Evolutionary conservation across 2,797 vertebrate genomes (phyloP), one percentile per base, ranked within the genome.

Genomic region (Distichodus sexfasciatus): DNA sequence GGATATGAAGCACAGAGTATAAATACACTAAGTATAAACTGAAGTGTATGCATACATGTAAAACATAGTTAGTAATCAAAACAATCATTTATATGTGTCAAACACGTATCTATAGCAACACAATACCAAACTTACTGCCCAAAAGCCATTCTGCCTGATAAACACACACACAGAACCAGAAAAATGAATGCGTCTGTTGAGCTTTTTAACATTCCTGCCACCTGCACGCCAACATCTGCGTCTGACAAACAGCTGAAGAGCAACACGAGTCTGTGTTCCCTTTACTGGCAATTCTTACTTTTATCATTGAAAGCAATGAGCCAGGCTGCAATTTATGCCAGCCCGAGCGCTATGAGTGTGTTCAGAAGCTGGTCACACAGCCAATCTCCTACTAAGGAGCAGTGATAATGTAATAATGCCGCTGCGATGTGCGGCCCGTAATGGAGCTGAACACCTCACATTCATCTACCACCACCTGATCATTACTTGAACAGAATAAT

Each of bases 221-320:
- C 80, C 48, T 67, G 62, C 44, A 50, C 40, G 82, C 72, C 81
- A 72, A 47, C 83, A 84, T 86, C 81, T 82, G 79, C 70, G 82
- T 83, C 86, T 90, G 86, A 91, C 86, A 91, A 93, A 89, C 88
- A 91, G 82, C 84, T 84, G 83, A 87, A 81, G 76, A 84, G 81
- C 85, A 87, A 88, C 87, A 90, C 84, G 87, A 87, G 83, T 89
- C 89, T 89, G 80, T 85, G 85, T 88, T 89, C 88, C 87, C 86
- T 88, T 90, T 87, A 87, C 90, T 92, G 88, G 90, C 90, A 91
- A 91, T 92, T 94, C 84, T 90, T 90, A 92, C 92, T 89, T 95
- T 94, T 91, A 93, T 93, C 91, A 92, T 94, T 92, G 89, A 92
- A 94, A 91, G 91, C 93, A 96, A 95, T 95, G 94, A 97, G 93